Evolutionary conservation across 2,888 invertebrate genomes (phyloP).

Genomic region (Dascillus cervinus): DNA sequence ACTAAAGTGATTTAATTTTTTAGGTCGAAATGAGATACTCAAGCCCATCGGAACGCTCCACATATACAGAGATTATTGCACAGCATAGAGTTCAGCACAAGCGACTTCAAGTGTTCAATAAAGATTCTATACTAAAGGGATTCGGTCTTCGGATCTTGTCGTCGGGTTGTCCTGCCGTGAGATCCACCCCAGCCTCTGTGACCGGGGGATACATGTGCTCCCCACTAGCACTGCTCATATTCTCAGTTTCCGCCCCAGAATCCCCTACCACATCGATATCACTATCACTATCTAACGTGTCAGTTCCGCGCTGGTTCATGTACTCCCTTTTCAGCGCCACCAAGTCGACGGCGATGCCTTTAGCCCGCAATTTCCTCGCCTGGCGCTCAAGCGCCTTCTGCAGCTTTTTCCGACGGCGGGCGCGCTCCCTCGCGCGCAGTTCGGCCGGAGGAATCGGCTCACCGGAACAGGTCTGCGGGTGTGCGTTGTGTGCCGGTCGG

Average conservation of each 20-base stretch:
- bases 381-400: slow-evolving; percentile 87
- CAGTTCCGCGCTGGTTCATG: slow-evolving; percentile 62
- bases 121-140: slow-evolving; percentile 85
- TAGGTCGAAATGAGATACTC: slow-evolving; percentile 4
- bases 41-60: neutral
- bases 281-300: slow-evolving; percentile 50
- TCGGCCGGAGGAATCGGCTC: slow-evolving; percentile 94
- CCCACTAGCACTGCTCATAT: slow-evolving; percentile 50
- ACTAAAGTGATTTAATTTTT: slow-evolving; percentile 2
- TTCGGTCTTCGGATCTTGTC: slow-evolving; percentile 55
- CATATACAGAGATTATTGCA: slow-evolving; percentile 25
- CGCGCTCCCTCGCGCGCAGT: slow-evolving; percentile 75
- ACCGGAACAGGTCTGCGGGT: slow-evolving; percentile 95
- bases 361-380: slow-evolving; percentile 84
- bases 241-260: slow-evolving; percentile 65
- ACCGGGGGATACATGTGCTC: slow-evolving; percentile 21
- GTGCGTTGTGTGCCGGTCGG: slow-evolving; percentile 95
- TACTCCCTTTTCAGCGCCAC: slow-evolving; percentile 80
- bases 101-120: slow-evolving; percentile 60
- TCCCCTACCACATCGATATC: slow-evolving; percentile 82
- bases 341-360: slow-evolving; percentile 83
- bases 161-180: slow-evolving; percentile 44
- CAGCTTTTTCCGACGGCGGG: slow-evolving; percentile 83
- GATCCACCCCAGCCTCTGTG: slow-evolving; percentile 39
- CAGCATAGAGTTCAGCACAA: slow-evolving; percentile 15